These are phyloP conservation scores for Plagiodera versicolora DNA, from an alignment of 2,888 invertebrate genomes.

Conservation along the genomic window DNA sequence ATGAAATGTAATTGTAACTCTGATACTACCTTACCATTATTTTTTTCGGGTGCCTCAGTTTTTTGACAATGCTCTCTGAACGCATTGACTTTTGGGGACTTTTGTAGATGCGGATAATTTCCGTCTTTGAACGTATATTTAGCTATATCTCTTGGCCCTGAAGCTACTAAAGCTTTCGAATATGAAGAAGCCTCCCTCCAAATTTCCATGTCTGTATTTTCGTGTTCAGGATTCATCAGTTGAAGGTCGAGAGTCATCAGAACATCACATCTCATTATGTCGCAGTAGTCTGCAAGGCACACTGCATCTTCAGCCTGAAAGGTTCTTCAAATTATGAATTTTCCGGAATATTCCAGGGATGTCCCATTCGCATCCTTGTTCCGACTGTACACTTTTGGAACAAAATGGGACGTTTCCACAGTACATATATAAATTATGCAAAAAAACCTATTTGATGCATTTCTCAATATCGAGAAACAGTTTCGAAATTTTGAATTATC, in stretches of 20 bases:
- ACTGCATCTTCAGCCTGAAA: slow-evolving; percentile 86
- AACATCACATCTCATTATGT: slow-evolving; percentile 93
- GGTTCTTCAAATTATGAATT: neutral
- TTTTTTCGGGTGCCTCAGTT: slow-evolving; percentile 44
- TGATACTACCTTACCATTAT: slow-evolving; percentile 30
- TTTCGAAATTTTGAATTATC: no score
- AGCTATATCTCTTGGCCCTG: slow-evolving; percentile 52
- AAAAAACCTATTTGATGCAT: no score
- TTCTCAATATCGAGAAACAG: no score
- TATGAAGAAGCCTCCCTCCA: slow-evolving; percentile 80
- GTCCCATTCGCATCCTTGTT: no score
- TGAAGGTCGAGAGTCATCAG: slow-evolving; percentile 72
- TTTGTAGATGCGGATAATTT: slow-evolving; percentile 39
- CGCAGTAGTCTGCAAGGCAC: slow-evolving; percentile 92
- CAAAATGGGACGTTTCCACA: no score
- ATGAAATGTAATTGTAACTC: no score
- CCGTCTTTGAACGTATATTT: slow-evolving; percentile 50
- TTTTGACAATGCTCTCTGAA: slow-evolving; percentile 48
- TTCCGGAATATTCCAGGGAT: neutral
- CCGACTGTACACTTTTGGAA: no score
- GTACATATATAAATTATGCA: no score
- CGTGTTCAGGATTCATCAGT: slow-evolving; percentile 66
- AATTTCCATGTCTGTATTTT: slow-evolving; percentile 79
- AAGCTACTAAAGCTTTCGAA: slow-evolving; percentile 62
- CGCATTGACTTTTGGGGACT: slow-evolving; percentile 26